Base-by-base conservation (phyloP, 2,797 vertebrate genomes). In the Euthynnus affinis region DNA sequence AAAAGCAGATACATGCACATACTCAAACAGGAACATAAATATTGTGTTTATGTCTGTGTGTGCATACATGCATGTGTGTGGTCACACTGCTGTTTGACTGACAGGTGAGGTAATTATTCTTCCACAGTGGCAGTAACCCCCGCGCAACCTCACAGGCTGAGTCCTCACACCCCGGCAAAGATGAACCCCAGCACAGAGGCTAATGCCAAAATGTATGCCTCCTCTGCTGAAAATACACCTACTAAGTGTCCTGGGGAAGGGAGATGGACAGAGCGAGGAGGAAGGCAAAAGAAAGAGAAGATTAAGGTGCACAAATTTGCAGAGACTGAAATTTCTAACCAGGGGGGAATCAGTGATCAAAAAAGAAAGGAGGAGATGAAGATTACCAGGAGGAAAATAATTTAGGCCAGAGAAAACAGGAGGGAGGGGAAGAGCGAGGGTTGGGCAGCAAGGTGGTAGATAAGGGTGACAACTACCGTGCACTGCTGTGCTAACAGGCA, bases 91-190 rank as follows among this genome's bases (percentile, higher is more conserved):
- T 67, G 76, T 79, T 85, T 94, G 93, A 93, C n/a, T 80, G 93
- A 92, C 93, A 93, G 88, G 79, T 63, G 62, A 89, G 85, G 91
- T 93, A 92, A 94, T 93, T 92, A 93, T 91, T 85, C 83, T 88
- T 88, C 78, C 83, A 80, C 76, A 75, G 90, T 91, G 83, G 87
- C 80, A 84, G 83, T 91, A 90, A 92, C 89, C 90, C 83, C 71
- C 20, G 32, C 18, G 9, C 85, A 90, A 92, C 91, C 92, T 89
- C 80, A 80, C 85, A 74, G 82, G 77, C 81, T 75, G 85, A 90
- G 85, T 86, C 81, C 80, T 88, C 69, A 49, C 89, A 84, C 87
- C 83, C 65, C 7, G 15, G 73, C 80, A 68, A 71, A 76, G 86
- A 82, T 74, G 73, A 85, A 87, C 79, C 76, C 74, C 71, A 37